A percentile compares a stretch with the other conserved stretches of the same genome.
Conservation (phyloP, 2,797 vertebrate species). For the Hybognathus amarus region DNA sequence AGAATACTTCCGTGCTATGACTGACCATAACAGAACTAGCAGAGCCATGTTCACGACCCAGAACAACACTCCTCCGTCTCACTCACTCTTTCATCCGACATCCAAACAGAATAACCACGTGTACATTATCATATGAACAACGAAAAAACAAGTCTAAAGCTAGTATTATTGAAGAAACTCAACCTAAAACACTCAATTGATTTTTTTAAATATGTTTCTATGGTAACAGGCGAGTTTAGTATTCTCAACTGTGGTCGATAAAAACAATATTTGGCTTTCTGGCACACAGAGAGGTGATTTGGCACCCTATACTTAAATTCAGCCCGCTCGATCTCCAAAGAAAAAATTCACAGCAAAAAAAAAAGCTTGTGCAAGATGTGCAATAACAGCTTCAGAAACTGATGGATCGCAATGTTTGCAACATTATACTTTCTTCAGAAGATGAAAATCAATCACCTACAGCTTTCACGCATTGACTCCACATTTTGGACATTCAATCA, state of each 20-base stretch:
- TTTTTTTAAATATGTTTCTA: conserved; percentile 18
- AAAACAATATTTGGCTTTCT: conserved; percentile 20
- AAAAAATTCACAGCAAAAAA: background rate
- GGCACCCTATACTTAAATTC: conserved; percentile 1
- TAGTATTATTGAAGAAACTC: background rate
- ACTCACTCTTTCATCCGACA: background rate
- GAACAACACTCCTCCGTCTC: background rate
- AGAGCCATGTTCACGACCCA: background rate
- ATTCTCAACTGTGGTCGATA: background rate
- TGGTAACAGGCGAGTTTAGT: conserved; percentile 3
- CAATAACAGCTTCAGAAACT: background rate
- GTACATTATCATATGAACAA: background rate
- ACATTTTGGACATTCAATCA: background rate
- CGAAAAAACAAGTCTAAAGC: background rate
- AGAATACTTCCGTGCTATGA: background rate
- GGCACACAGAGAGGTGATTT: background rate
- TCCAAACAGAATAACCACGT: background rate
- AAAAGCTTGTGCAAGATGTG: background rate
- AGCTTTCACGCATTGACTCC: background rate
- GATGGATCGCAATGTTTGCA: conserved; percentile 8
- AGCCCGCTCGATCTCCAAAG: background rate
- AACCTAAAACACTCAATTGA: background rate
- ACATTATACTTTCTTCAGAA: background rate
- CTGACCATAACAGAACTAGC: background rate
- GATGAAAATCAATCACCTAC: background rate